These are phyloP conservation scores for Syndactyla subalaris DNA, from an alignment of 2,797 vertebrate genomes.

Conservation along the genomic window DNA sequence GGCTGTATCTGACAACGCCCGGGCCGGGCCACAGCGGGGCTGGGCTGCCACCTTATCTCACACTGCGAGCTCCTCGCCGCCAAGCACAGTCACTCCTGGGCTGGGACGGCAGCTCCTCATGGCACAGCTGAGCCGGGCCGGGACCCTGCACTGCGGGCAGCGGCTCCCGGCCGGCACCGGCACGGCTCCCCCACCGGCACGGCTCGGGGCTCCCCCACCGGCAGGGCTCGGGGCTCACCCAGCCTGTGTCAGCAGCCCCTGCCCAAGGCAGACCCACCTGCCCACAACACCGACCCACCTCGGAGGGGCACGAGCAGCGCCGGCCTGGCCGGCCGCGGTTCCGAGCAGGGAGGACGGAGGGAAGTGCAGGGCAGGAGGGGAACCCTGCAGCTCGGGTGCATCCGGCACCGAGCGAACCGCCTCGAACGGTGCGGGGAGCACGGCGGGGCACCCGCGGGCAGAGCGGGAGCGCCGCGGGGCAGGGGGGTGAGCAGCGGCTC, in stretches of 20 bases:
- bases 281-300: background rate
- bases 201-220: accelerated
- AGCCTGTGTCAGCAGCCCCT: background rate
- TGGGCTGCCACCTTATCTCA: background rate
- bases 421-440: accelerated
- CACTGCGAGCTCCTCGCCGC: background rate
- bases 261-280: background rate
- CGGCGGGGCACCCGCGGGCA: background rate
- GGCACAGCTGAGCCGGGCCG: background rate
- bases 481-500: background rate
- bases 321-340: background rate
- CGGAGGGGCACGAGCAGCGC: background rate
- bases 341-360: too few relatives aligned
- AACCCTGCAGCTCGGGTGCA: background rate
- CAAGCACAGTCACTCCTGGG: background rate
- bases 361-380: accelerated
- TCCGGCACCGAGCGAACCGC: accelerated
- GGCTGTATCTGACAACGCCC: background rate
- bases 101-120: background rate
- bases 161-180: background rate
- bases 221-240: background rate
- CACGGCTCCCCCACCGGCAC: background rate
- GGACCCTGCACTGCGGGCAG: background rate
- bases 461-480: accelerated
- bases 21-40: background rate